These are phyloP conservation scores for Pristionchus arcanus DNA, from an alignment of 2,888 invertebrate genomes.

Conservation along the genomic window DNA sequence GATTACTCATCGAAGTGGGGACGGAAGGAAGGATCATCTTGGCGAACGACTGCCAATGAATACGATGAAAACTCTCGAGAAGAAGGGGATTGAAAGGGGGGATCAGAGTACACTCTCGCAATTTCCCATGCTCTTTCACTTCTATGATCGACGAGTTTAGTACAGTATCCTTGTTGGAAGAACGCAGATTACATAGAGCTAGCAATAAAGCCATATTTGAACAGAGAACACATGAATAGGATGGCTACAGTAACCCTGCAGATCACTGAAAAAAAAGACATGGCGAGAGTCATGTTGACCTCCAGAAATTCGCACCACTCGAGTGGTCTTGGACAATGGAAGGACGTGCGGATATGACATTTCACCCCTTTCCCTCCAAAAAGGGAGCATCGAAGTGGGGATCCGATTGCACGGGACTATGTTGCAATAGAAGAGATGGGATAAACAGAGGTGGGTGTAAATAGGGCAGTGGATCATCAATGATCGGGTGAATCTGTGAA, in stretches of 20 bases:
- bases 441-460: not conserved
- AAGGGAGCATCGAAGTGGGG: not conserved
- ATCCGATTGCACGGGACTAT: not conserved
- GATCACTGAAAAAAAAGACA: not conserved
- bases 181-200: not conserved
- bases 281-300: not conserved
- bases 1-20: not conserved
- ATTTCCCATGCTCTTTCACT: not conserved
- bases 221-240: not conserved
- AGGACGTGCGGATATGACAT: constrained; percentile 1
- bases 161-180: not conserved
- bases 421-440: not conserved
- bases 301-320: not conserved
- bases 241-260: not conserved
- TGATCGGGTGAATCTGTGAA: not conserved
- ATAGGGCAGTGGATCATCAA: not conserved
- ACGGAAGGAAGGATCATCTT: not conserved
- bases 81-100: not conserved
- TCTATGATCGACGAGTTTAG: not conserved
- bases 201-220: too few species aligned
- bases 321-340: not conserved
- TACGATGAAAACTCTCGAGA: not conserved
- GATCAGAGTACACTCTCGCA: not conserved
- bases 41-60: not conserved
- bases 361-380: not conserved